Base-by-base conservation (phyloP, 1,140 invertebrate species). In the Euglossa dilemma region DNA sequence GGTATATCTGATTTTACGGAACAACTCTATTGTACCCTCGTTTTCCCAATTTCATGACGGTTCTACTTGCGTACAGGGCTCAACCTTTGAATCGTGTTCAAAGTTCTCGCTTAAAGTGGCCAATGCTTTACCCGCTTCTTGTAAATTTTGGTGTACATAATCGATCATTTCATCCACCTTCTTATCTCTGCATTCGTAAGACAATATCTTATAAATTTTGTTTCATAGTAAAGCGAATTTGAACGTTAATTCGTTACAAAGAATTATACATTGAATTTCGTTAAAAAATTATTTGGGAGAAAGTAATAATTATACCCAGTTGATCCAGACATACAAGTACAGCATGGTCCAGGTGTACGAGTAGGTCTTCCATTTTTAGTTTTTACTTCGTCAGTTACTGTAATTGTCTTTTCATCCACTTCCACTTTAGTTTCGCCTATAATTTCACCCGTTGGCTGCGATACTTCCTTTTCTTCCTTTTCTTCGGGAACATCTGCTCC, bases 71-170 rank as follows among this genome's bases (percentile, higher is more conserved):
- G 88, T 91, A 76, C 90, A 71, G 85, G 88, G 83, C 80, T 92
- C 90, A 92, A 93, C 92, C 92, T 94, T 94, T 91, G 92, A 89
- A 80, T 93, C 93, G 25, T 93, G 91, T 75, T 93, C 93, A 84
- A 92, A 88, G 84, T 93, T 94, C 54, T 92, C 91, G 56, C 90
- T 85, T 47, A 94, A 85, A 70, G 72, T 87, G 12, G 85, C 84
- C 75, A 94, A 83, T 56, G 87, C 85, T 83, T 91, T 92, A 43
- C 90, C 85, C 9, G 92, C 93, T 64, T 94, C 93, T 28, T 88
- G 80, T 12, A 94, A 84, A 89, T 94, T 94, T 75, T 90, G 82
- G 28, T 92, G 90, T 0, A 91, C 88, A 59, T 92, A 90, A 12
- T 93, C 90, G 72, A 94, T 87, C 56, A 93, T 89, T 76, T 93